Conservation (phyloP, 2,113 vertebrate species). For the Speoplatyrhinus poulsoni region DNA sequence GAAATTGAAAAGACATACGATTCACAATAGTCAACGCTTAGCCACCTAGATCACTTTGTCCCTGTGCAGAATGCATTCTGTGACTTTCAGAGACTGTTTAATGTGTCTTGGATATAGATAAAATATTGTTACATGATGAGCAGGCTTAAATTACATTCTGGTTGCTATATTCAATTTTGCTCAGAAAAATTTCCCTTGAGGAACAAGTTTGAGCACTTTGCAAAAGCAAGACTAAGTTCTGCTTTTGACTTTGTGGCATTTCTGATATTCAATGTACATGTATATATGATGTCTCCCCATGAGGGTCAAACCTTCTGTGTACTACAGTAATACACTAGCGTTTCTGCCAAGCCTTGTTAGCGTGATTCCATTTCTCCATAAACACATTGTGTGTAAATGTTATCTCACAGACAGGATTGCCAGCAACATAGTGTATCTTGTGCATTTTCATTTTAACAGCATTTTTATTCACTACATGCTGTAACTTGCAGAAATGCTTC, state of each 20-base stretch:
- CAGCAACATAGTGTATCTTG: slow-evolving; percentile 27
- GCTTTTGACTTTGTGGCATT: slow-evolving; percentile 25
- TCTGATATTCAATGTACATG: slow-evolving; percentile 12
- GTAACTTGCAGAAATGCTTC: neutral
- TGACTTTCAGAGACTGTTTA: neutral
- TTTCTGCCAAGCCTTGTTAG: slow-evolving; percentile 17
- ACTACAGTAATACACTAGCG: neutral
- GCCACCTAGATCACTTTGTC: neutral
- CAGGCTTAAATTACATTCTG: neutral
- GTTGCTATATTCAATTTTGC: slow-evolving; percentile 28
- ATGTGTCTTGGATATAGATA: neutral
- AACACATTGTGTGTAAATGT: slow-evolving; percentile 7
- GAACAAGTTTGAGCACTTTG: slow-evolving; percentile 46
- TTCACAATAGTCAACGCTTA: slow-evolving; percentile 20
- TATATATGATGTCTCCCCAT: slow-evolving; percentile 2
- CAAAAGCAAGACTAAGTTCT: slow-evolving; percentile 34
- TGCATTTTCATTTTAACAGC: slow-evolving; percentile 12
- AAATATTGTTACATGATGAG: neutral
- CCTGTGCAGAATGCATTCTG: neutral
- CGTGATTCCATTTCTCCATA: slow-evolving; percentile 31
- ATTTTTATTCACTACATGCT: no score
- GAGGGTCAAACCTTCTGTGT: slow-evolving; percentile 22
- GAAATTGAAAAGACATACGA: slow-evolving; percentile 40
- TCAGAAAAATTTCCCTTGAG: slow-evolving; percentile 27
- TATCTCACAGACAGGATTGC: slow-evolving; percentile 22